Base-by-base conservation (phyloP, 2,888 invertebrate genomes). In the Leptopilina myrica region DNA sequence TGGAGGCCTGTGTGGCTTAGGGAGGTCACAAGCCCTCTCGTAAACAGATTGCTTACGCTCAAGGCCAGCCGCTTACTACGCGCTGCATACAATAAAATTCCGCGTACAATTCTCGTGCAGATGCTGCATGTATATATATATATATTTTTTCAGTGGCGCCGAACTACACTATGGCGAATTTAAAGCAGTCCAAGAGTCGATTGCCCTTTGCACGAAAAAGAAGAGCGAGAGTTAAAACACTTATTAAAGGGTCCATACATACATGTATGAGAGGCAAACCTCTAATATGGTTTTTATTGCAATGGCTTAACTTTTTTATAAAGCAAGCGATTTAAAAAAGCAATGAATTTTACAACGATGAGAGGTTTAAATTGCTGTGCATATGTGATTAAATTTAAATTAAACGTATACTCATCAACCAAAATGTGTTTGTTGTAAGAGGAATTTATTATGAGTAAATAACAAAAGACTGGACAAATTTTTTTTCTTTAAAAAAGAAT, bases 1-100 rank as follows among this genome's bases (percentile, higher is more conserved):
- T 81, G 78, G 81, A 26, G 81, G 80, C 78, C 79, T 66, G 75
- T 82, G 78, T 26, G 64, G 46, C 78, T 81, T 49, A 79, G 78
- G 46, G 84, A 84, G 87, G 89, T 89, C 88, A 86, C 86, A 84
- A 88, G 85, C 86, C 87, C 86, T 88, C 87, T 86, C 87, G 88
- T 89, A 89, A 89, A 89, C 88, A 89, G 87, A 89, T 89, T 88
- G 88, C 88, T 89, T 89, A 89, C 89, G 87, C 87, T 87, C 88
- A 88, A 89, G 89, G 89, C 86, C 89, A 89, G 80, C 80, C 80
- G 81, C 83, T 83, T 87, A 86, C 85, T 88, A 86, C 83, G 84
- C 84, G 81, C 77, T 82, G 85, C 83, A 82, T 79, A 83, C 83
- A 83, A 83, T 76, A 80, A 80, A 76, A 83, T 80, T 80, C 81